These are phyloP conservation scores for Aphelenchoides fujianensis DNA, from an alignment of 1,140 invertebrate species.

Conservation along the genomic window DNA sequence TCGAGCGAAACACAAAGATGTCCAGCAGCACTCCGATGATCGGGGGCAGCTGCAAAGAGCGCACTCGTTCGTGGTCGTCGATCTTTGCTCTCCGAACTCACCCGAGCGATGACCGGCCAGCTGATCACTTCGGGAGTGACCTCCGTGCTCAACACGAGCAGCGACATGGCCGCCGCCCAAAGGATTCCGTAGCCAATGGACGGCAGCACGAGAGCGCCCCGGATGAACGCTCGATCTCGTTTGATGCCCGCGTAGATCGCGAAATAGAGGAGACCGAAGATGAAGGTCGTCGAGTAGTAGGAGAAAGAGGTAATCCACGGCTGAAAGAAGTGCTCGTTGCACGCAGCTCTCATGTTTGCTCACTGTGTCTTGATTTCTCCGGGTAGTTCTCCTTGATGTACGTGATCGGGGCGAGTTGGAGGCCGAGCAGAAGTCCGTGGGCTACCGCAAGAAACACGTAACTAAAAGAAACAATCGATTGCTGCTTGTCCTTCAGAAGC, in stretches of 20 bases:
- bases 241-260: slow-evolving; percentile 41
- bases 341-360: neutral
- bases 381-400: slow-evolving; percentile 48
- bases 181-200: slow-evolving; percentile 52
- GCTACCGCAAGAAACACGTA: slow-evolving; percentile 33
- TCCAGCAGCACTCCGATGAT: slow-evolving; percentile 52
- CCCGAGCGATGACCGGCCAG: slow-evolving; percentile 53
- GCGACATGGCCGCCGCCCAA: slow-evolving; percentile 51
- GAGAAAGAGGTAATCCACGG: slow-evolving; percentile 57
- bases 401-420: slow-evolving; percentile 56
- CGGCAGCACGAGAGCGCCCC: slow-evolving; percentile 45
- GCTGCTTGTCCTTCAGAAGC: neutral
- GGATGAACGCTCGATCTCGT: slow-evolving; percentile 33
- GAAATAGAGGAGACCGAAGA: slow-evolving; percentile 57
- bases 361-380: slow-evolving; percentile 44
- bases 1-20: slow-evolving; percentile 42
- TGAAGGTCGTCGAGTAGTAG: slow-evolving; percentile 52
- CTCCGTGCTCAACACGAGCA: slow-evolving; percentile 52
- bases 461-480: slow-evolving; percentile 22
- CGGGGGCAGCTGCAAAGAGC: slow-evolving; percentile 47
- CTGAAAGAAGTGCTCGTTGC: slow-evolving; percentile 30
- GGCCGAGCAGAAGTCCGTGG: slow-evolving; percentile 50
- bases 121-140: slow-evolving; percentile 52
- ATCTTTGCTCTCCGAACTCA: slow-evolving; percentile 18
- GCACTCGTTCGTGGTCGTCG: neutral